These are phyloP conservation scores for Cylloceria caligata DNA, from an alignment of 2,888 invertebrate species.

Conservation along the genomic window DNA sequence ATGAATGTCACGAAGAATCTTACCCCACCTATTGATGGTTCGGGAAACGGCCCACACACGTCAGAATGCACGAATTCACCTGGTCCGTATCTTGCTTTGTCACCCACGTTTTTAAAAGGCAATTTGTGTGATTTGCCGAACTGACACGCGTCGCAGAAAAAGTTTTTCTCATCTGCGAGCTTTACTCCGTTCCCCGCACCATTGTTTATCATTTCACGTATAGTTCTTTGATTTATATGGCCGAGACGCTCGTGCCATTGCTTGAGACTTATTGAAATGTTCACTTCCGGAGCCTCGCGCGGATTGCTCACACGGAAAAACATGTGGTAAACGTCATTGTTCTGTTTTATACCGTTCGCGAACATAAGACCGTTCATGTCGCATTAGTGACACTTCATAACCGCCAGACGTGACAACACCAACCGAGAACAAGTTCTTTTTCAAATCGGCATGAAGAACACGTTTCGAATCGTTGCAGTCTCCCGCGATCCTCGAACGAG, in stretches of 20 bases:
- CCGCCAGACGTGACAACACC: constrained; percentile 25
- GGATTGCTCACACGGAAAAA: background rate
- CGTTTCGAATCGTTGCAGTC: background rate
- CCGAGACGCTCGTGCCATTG: constrained; percentile 74
- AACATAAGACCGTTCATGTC: background rate
- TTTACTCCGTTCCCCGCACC: constrained; percentile 59
- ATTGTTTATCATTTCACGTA: constrained; percentile 65
- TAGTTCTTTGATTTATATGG: constrained; percentile 68
- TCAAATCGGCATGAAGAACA: background rate
- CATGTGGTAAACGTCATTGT: background rate
- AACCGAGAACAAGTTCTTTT: constrained; percentile 67
- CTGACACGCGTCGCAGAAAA: constrained; percentile 50
- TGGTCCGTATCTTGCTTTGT: background rate
- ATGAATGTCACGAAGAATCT: constrained; percentile 61
- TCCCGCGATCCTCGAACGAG: constrained; percentile 23
- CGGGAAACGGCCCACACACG: constrained; percentile 57
- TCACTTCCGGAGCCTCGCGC: constrained; percentile 47
- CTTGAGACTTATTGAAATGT: constrained; percentile 54
- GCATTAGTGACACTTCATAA: constrained; percentile 33
- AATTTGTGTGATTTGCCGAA: constrained; percentile 41
- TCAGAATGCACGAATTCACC: constrained; percentile 61
- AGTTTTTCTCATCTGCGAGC: constrained; percentile 58
- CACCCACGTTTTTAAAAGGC: constrained; percentile 26
- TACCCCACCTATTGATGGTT: constrained; percentile 48
- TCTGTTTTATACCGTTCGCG: constrained; percentile 11